phyloP scores from a whole-genome alignment of 2,797 vertebrate genomes.

The Epinephelus coioides region DNA sequence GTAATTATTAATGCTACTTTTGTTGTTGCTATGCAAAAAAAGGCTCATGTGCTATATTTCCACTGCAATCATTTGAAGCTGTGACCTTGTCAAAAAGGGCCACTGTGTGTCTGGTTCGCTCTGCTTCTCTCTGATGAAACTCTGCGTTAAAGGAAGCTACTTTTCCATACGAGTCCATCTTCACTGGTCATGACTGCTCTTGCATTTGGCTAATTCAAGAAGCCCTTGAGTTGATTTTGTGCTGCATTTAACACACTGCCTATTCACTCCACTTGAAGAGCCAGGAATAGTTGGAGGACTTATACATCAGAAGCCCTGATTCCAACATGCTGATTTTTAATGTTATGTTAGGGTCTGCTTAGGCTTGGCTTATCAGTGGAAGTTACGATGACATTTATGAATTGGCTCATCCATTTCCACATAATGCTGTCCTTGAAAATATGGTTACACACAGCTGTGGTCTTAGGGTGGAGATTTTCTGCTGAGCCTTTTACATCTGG shows the following conservation, averaged over 20 bases:
- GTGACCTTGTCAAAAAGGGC: conserved; percentile 80
- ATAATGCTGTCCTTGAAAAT: conserved; percentile 58
- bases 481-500: conserved; percentile 53
- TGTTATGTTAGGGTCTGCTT: conserved; percentile 26
- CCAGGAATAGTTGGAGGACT: conserved; percentile 59
- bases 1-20: conserved; percentile 50
- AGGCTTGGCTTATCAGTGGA: conserved; percentile 6
- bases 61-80: conserved; percentile 70
- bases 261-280: conserved; percentile 49
- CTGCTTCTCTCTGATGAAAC: conserved; percentile 43
- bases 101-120: conserved; percentile 41
- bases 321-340: conserved; percentile 27
- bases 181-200: conserved; percentile 17
- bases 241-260: conserved; percentile 45
- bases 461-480: conserved; percentile 43
- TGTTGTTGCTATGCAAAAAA: conserved; percentile 82
- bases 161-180: conserved; percentile 14
- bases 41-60: conserved; percentile 66
- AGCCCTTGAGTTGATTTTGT: conserved; percentile 54
- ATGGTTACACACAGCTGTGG: conserved; percentile 33
- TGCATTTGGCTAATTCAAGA: conserved; percentile 51
- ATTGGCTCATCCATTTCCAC: conserved; percentile 34
- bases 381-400: conserved; percentile 45
- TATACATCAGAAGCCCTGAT: conserved; percentile 32
- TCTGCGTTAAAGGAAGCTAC: conserved; percentile 45